phyloP scores from a whole-genome alignment of 2,797 vertebrate genomes.

The Neosilurus hyrtlii region DNA sequence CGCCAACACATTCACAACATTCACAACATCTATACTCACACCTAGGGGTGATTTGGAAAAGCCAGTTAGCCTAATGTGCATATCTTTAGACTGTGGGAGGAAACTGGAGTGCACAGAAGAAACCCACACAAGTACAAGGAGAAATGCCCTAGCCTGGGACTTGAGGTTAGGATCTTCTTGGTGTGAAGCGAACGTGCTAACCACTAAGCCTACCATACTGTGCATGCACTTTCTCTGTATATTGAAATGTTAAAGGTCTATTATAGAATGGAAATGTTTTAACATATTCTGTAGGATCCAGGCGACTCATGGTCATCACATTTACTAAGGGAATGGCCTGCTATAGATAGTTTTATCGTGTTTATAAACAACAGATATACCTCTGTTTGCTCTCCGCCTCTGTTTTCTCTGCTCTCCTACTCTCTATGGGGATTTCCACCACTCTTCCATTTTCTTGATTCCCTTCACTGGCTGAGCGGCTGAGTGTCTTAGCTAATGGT shows the following conservation, averaged over 20 bases:
- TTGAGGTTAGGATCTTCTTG: too few species aligned
- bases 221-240: neutral
- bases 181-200: too few species aligned
- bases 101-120: too few species aligned
- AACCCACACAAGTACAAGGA: too few species aligned
- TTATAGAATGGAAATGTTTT: constrained; percentile 51
- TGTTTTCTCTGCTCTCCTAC: constrained; percentile 13
- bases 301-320: constrained; percentile 33
- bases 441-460: constrained; percentile 49
- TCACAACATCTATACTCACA: too few species aligned
- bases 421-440: constrained; percentile 50
- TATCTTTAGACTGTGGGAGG: too few species aligned
- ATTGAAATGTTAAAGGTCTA: neutral
- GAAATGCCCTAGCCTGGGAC: too few species aligned
- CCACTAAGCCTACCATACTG: neutral
- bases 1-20: too few species aligned
- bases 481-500: constrained; percentile 66
- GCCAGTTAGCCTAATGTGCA: too few species aligned
- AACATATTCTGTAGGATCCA: constrained; percentile 56
- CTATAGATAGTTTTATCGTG: neutral
- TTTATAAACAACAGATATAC: constrained; percentile 25
- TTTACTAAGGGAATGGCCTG: constrained; percentile 38
- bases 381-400: constrained; percentile 48
- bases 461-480: constrained; percentile 54
- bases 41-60: too few species aligned